Evolutionary conservation across 2,888 invertebrate species (phyloP).

Genomic region (Pogonocherus hispidulus): DNA sequence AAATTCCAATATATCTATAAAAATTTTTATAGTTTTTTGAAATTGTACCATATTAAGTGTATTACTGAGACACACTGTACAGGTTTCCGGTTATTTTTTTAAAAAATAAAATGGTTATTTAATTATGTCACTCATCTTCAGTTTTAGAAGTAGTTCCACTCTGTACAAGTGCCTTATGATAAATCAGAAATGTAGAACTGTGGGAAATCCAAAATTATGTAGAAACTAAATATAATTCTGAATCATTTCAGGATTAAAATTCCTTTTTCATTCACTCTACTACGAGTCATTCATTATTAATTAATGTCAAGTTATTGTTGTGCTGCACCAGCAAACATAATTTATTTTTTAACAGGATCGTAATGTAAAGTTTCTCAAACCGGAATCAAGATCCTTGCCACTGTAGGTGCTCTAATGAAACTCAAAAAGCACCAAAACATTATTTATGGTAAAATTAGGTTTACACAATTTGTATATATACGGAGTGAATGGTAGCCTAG

Average conservation of each 20-base stretch:
- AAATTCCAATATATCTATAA: no score
- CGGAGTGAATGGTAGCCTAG: no score
- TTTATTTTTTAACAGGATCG: not conserved
- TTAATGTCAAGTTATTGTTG: constrained; percentile 24
- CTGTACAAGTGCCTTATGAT: not conserved
- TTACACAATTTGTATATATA: no score
- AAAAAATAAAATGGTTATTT: no score
- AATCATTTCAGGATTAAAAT: constrained; percentile 28
- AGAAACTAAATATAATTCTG: constrained; percentile 29
- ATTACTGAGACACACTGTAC: no score
- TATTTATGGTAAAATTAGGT: no score
- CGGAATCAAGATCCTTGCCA: not conserved
- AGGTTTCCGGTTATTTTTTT: no score
- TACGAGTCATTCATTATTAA: constrained; percentile 23
- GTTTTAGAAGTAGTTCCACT: not conserved
- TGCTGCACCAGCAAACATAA: constrained; percentile 15
- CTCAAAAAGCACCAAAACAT: no score
- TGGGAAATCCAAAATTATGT: constrained; percentile 28
- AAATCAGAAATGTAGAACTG: constrained; percentile 16
- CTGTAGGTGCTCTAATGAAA: no score
- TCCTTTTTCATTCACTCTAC: constrained; percentile 8
- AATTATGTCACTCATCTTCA: no score
- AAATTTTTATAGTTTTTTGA: no score
- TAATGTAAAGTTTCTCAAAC: not conserved
- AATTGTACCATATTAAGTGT: no score